Evolutionary conservation across 2,888 invertebrate species (phyloP).

Genomic region (Hydrotaea cyrtoneurina): DNA sequence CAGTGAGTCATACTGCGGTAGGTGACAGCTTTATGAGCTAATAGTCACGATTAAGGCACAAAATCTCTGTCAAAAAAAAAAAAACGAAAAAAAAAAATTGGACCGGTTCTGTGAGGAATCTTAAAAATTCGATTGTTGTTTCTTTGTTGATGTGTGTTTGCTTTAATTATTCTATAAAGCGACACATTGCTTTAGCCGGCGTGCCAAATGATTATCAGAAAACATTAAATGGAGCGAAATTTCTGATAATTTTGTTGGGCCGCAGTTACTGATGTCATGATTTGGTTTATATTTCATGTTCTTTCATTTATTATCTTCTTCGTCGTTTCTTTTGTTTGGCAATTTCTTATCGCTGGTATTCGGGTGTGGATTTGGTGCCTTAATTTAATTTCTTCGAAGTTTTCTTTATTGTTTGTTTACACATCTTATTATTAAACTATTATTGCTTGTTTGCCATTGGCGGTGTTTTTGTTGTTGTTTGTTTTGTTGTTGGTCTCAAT

Average conservation of each 20-base stretch:
- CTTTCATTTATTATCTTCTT: neutral
- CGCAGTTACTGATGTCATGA: neutral
- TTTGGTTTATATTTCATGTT: neutral
- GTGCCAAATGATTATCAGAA: neutral
- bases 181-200: neutral
- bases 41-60: neutral
- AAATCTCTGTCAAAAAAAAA: too few relatives aligned
- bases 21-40: neutral
- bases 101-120: neutral
- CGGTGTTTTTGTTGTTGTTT: neutral
- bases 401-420: neutral
- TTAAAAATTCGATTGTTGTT: neutral
- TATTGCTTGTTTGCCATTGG: neutral
- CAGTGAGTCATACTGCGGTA: neutral
- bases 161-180: too few relatives aligned
- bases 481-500: neutral
- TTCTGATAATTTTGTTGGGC: neutral
- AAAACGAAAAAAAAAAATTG: neutral
- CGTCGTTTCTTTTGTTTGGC: neutral
- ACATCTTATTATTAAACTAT: constrained; percentile 25
- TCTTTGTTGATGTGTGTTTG: too few relatives aligned
- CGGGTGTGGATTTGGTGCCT: too few relatives aligned
- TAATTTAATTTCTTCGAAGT: constrained; percentile 23
- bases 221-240: neutral
- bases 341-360: neutral